Evolutionary conservation across 1,140 invertebrate genomes (phyloP).

Genomic region (honey bee (Apis mellifera)): DNA sequence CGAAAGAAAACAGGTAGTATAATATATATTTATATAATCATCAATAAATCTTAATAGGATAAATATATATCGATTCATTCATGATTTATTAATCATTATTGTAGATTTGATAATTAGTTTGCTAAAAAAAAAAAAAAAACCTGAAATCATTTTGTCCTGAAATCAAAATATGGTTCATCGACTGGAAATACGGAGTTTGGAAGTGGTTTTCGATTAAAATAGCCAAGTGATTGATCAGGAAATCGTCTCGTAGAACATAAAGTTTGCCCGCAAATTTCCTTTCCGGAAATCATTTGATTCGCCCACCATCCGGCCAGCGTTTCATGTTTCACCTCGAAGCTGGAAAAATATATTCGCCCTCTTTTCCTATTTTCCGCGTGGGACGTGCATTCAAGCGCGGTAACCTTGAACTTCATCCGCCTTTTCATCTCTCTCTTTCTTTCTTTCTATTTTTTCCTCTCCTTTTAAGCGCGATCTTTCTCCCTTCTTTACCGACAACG

Average conservation of each 20-base stretch:
- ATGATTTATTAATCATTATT: no score
- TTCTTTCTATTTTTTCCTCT: not conserved
- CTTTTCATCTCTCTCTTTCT: slow-evolving; percentile 12
- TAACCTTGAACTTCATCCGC: slow-evolving; percentile 80
- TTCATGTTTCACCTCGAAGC: slow-evolving; percentile 52
- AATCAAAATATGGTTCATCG: not conserved
- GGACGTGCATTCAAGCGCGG: slow-evolving; percentile 71
- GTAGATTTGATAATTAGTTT: not conserved
- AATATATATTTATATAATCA: not conserved
- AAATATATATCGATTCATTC: not conserved
- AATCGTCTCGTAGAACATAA: not conserved
- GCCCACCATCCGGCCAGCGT: slow-evolving; percentile 20
- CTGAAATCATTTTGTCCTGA: not conserved
- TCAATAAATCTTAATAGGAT: not conserved
- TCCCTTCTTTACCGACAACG: not conserved
- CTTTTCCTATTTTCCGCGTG: slow-evolving; percentile 76
- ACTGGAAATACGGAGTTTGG: not conserved
- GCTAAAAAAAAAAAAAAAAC: no score
- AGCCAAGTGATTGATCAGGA: not conserved
- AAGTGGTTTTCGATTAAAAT: not conserved
- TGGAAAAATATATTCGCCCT: slow-evolving; percentile 70
- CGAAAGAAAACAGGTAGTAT: not conserved
- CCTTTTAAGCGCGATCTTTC: slow-evolving; percentile 48
- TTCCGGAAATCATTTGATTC: slow-evolving; percentile 28
- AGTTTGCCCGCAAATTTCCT: not conserved